These are phyloP conservation scores for Thalassophryne amazonica DNA, from an alignment of 2,797 vertebrate species.

Conservation along the genomic window DNA sequence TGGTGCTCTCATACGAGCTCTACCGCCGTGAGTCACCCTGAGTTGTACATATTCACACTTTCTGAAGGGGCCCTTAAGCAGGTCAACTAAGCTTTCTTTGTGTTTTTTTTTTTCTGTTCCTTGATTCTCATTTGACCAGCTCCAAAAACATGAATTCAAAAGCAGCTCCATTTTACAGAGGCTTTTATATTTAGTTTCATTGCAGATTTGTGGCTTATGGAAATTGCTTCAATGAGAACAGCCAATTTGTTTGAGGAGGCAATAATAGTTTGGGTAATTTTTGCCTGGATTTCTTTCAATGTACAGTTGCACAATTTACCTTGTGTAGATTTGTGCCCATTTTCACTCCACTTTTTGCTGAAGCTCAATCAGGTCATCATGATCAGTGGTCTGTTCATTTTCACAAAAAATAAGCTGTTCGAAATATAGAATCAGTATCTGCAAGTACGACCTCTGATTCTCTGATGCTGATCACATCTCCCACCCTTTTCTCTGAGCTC, in stretches of 20 bases:
- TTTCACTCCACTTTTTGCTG: neutral
- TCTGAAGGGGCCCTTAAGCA: constrained; percentile 19
- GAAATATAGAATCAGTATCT: constrained; percentile 28
- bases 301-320: constrained; percentile 22
- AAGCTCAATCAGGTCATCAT: neutral
- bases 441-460: neutral
- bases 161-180: neutral
- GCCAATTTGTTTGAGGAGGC: constrained; percentile 11
- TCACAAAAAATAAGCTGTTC: constrained; percentile 26
- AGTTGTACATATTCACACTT: constrained; percentile 15
- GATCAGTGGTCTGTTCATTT: constrained; percentile 2
- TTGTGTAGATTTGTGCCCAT: constrained; percentile 12
- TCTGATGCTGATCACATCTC: constrained; percentile 18
- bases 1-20: neutral
- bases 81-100: neutral
- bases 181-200: constrained; percentile 22
- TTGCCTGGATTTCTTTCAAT: constrained; percentile 12
- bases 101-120: constrained; percentile 8
- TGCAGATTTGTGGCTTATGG: constrained; percentile 17
- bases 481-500: constrained; percentile 10
- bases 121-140: constrained; percentile 20
- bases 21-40: constrained; percentile 12
- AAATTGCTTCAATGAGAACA: constrained; percentile 18
- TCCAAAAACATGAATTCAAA: constrained; percentile 30
- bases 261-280: constrained; percentile 8